Base-by-base conservation (phyloP, 2,888 invertebrate genomes). In the Cheilosia grossa region DNA sequence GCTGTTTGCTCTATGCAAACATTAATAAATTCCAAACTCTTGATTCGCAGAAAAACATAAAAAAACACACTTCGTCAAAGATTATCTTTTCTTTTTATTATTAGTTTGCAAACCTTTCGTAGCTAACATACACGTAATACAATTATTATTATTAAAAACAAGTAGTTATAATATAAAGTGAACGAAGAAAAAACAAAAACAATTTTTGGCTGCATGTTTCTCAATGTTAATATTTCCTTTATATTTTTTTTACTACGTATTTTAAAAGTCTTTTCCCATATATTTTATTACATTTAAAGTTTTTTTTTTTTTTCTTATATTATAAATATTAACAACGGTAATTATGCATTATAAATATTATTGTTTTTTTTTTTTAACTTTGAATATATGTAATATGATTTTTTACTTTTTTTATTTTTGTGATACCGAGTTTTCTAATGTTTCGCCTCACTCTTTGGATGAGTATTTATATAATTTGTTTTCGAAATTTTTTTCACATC, bases 371-470 rank as follows among this genome's bases (percentile, higher is more conserved):
- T 89, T 88, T 87, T 87, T 89, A 87, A 88, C 88, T 89, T 88
- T 88, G 88, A 83, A 87, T 87, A 87, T 87, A 79, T 86, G 85
- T 87, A 83, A 86, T 87, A 86, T 88, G 87, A 88, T 87, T 24
- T 37, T 87, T 86, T 78, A 80, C 85, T 82, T 87, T 82, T 87
- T 80, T 83, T 87, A 86, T 86, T 90, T 51, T 90, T 92, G 92
- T 92, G 91, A 92, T 91, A 89, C 92, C 91, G 91, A 92, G 91
- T 91, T 92, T 91, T 92, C 91, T 90, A 90, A 92, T 92, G 92
- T 91, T 91, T 91, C 92, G 91, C 92, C 92, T 92, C 92, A 92
- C 91, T 91, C 87, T 85, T 83, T 85, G 85, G 72, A 85, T 72
- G 74, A 80, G 64, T 27, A 5, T 13, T 24, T n/a, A 63, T 53